These are phyloP conservation scores for Sceloporus tristichus DNA, from an alignment of 2,113 vertebrate species.

Conservation along the genomic window DNA sequence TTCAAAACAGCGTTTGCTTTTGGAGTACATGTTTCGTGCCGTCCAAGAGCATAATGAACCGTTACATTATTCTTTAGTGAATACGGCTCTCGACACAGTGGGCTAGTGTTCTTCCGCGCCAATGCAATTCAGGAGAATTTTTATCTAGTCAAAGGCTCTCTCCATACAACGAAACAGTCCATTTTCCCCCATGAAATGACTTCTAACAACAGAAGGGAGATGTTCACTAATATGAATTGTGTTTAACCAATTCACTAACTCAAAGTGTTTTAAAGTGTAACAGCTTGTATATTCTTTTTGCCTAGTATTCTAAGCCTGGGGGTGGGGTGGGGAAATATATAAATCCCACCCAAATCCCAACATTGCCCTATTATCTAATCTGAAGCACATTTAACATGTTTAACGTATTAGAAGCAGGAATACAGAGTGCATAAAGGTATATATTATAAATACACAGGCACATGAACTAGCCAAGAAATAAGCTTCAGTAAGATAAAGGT, in stretches of 20 bases:
- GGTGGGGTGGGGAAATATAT: constrained; percentile 9
- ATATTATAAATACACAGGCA: constrained; percentile 20
- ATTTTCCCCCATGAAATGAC: constrained; percentile 5
- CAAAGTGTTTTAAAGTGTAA: constrained; percentile 43
- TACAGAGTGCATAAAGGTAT: neutral
- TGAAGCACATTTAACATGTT: constrained; percentile 16
- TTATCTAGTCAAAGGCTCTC: constrained; percentile 49
- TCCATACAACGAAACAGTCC: constrained; percentile 45
- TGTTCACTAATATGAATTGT: constrained; percentile 55
- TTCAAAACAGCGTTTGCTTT: constrained; percentile 13
- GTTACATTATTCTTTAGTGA: neutral
- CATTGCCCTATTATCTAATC: neutral
- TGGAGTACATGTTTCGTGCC: neutral
- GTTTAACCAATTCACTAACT: neutral
- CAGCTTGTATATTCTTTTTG: constrained; percentile 43
- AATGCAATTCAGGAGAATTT: constrained; percentile 46
- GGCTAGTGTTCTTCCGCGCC: constrained; percentile 57
- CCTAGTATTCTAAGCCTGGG: neutral
- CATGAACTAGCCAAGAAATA: neutral
- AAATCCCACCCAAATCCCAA: neutral
- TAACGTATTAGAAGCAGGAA: neutral
- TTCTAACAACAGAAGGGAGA: neutral
- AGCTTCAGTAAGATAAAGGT: neutral
- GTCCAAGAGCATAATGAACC: constrained; percentile 32
- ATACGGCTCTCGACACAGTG: constrained; percentile 41